Evolutionary conservation across 2,888 invertebrate species (phyloP).

Genomic region (Lithosia quadra): DNA sequence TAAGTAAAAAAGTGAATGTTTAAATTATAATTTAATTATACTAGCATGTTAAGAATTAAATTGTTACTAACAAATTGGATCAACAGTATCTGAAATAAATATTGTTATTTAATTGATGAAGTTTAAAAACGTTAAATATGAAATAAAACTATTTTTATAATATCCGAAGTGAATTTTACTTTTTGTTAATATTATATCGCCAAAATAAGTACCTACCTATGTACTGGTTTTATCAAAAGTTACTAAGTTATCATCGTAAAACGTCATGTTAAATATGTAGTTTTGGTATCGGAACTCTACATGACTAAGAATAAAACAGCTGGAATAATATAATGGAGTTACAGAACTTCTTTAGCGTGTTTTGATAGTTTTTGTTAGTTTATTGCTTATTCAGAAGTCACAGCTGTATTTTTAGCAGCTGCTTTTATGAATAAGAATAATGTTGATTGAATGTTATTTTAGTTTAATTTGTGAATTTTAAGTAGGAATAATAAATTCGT

Average conservation of each 20-base stretch:
- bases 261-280: neutral
- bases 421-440: neutral
- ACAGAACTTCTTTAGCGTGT: neutral
- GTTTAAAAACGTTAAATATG: neutral
- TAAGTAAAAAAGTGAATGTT: neutral
- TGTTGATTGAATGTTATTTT: neutral
- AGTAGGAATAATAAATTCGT: neutral
- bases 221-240: too few species aligned
- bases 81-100: too few species aligned
- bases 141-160: neutral
- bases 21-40: too few species aligned
- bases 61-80: too few species aligned
- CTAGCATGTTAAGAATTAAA: too few species aligned
- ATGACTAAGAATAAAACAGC: slow-evolving; percentile 8
- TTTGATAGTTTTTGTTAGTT: neutral
- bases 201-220: neutral
- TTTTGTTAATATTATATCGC: neutral
- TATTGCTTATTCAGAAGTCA: neutral
- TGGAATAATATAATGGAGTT: neutral
- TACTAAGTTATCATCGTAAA: neutral
- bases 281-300: neutral
- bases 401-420: neutral
- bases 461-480: neutral
- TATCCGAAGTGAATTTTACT: neutral
- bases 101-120: too few species aligned